These are phyloP conservation scores for Xiphorhynchus elegans DNA, from an alignment of 2,113 vertebrate genomes.

Conservation along the genomic window DNA sequence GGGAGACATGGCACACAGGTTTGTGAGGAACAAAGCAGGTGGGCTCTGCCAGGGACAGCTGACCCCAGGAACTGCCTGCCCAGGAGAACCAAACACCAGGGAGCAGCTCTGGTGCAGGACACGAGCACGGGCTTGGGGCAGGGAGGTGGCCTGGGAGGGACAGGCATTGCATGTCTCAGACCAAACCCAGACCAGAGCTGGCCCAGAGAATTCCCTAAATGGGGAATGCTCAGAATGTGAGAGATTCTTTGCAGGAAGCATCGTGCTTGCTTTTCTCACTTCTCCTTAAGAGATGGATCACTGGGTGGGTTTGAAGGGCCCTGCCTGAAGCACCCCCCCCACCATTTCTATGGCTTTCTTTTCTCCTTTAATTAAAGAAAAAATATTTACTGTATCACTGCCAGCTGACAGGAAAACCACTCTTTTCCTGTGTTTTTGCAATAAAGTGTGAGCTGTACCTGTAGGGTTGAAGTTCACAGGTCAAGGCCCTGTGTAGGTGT, in stretches of 20 bases:
- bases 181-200: neutral
- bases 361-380: neutral
- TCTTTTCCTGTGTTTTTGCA: neutral
- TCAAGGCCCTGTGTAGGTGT: neutral
- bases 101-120: accelerated
- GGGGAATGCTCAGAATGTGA: neutral
- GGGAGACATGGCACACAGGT: neutral
- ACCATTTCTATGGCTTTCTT: accelerated
- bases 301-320: accelerated
- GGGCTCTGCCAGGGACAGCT: neutral
- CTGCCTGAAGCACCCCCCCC: neutral
- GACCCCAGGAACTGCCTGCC: neutral
- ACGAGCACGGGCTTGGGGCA: accelerated
- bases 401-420: neutral
- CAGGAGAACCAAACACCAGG: neutral
- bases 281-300: neutral
- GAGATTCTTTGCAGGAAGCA: neutral
- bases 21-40: neutral
- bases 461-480: neutral
- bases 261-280: neutral
- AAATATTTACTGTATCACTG: neutral
- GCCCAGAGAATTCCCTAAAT: neutral
- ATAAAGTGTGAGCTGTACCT: neutral
- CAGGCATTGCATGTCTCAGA: neutral
- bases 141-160: neutral